Percentiles rank a stretch among this genome's conserved stretches.
Conservation (phyloP, 2,888 invertebrate species). For the Coelopa pilipes region DNA sequence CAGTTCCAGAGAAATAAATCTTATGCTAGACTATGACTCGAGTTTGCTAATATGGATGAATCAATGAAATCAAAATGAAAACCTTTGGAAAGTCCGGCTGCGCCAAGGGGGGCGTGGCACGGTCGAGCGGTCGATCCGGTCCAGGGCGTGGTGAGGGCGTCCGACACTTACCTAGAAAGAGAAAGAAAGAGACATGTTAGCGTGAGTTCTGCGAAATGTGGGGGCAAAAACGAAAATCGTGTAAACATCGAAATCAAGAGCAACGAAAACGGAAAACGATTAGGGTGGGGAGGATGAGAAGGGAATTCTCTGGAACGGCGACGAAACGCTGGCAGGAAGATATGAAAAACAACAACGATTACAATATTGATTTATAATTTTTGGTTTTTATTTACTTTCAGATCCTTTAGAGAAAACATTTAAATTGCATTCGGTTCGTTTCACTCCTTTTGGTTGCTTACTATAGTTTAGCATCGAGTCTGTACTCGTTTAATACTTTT, state of each 20-base stretch:
- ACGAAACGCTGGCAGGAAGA: neutral
- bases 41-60: too few relatives aligned
- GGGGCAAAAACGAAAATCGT: neutral
- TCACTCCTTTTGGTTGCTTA: too few relatives aligned
- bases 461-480: too few relatives aligned
- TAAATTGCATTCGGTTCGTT: too few relatives aligned
- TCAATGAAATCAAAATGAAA: slow-evolving; percentile 5
- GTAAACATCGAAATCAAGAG: neutral
- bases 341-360: too few relatives aligned
- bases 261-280: neutral
- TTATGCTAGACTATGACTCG: too few relatives aligned
- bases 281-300: neutral
- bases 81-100: slow-evolving; percentile 19
- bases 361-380: too few relatives aligned
- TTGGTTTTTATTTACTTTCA: too few relatives aligned
- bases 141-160: neutral
- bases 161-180: slow-evolving; percentile 29
- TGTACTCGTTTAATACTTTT: too few relatives aligned
- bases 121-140: slow-evolving; percentile 1
- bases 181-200: slow-evolving; percentile 43
- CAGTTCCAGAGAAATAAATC: too few relatives aligned
- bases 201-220: neutral
- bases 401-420: too few relatives aligned
- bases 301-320: neutral
- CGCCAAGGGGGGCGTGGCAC: neutral